phyloP scores from a whole-genome alignment of 2,888 invertebrate species.

The Drosophila monieri region DNA sequence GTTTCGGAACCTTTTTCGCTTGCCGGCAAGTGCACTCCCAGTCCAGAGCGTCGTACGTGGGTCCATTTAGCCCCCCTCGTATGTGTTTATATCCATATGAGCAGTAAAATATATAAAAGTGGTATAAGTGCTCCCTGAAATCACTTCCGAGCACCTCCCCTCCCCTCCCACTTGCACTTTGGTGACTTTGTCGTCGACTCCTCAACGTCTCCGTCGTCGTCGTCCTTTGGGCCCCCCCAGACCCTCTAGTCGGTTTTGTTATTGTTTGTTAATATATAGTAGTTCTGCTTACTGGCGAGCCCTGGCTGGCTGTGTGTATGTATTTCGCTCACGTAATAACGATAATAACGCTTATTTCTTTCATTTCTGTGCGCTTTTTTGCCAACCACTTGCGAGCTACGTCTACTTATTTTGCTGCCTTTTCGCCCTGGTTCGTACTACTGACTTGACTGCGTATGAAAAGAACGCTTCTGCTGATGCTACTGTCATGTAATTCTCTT shows the following conservation, averaged over 20 bases:
- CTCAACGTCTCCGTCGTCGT: conserved; percentile 30
- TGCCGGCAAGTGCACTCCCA: conserved; percentile 46
- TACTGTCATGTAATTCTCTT: conserved; percentile 51
- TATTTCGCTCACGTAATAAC: conserved; percentile 53
- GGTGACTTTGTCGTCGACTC: conserved; percentile 54
- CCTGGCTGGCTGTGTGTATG: conserved; percentile 34
- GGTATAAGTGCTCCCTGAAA: conserved; percentile 71
- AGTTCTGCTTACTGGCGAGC: conserved; percentile 37
- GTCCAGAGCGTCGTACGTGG: conserved; percentile 51
- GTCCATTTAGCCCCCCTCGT: conserved; percentile 30
- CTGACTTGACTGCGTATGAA: background rate
- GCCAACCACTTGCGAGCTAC: conserved; percentile 45
- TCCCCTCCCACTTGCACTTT: conserved; percentile 46
- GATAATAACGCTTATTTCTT: conserved; percentile 54
- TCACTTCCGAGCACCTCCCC: conserved; percentile 60
- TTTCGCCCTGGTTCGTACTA: conserved; percentile 4
- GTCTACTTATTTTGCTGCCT: background rate
- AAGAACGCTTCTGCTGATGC: conserved; percentile 16
- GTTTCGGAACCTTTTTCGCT: conserved; percentile 23
- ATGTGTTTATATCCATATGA: conserved; percentile 32
- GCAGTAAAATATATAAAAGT: conserved; percentile 57
- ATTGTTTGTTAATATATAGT: conserved; percentile 53
- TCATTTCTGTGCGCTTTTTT: conserved; percentile 39
- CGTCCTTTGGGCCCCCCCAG: conserved; percentile 9
- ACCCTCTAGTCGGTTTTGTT: conserved; percentile 30